Percentiles rank a stretch among this genome's conserved stretches.
These are phyloP conservation scores for Pangasianodon hypophthalmus DNA, from an alignment of 2,113 vertebrate species.

Conservation along the genomic window DNA sequence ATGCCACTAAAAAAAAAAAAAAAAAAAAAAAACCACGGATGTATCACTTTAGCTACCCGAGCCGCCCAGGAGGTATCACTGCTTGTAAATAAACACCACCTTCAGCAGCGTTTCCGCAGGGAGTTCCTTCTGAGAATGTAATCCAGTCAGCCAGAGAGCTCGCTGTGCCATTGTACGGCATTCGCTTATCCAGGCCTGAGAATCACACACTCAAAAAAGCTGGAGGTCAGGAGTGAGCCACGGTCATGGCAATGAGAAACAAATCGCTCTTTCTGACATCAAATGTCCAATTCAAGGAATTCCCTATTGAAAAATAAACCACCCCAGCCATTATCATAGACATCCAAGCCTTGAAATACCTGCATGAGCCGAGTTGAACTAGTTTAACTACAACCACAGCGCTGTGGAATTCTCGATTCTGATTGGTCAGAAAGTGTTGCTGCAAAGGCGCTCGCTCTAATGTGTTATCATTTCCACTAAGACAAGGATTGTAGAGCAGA, in stretches of 20 bases:
- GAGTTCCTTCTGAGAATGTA: slow-evolving; percentile 17
- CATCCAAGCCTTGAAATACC: background rate
- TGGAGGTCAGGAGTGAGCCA: background rate
- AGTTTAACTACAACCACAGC: background rate
- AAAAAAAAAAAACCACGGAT: background rate
- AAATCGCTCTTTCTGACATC: slow-evolving; percentile 1
- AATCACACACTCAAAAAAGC: background rate
- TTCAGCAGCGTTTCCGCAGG: slow-evolving; percentile 26
- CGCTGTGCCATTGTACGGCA: background rate
- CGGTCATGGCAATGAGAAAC: slow-evolving; percentile 4
- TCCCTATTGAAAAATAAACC: background rate
- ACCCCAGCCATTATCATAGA: background rate
- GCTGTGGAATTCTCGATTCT: too few relatives aligned
- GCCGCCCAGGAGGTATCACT: slow-evolving; percentile 29
- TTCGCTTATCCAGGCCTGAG: background rate
- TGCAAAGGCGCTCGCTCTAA: background rate
- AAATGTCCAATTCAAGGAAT: background rate
- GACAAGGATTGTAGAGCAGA: background rate
- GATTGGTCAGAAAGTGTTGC: background rate
- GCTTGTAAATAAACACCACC: slow-evolving; percentile 38
- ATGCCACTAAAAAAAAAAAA: background rate
- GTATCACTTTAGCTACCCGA: slow-evolving; percentile 26
- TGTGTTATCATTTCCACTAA: background rate
- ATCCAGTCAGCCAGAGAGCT: slow-evolving; percentile 11
- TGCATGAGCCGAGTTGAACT: too few relatives aligned